Percentiles rank a stretch among this genome's conserved stretches.
Conservation (phyloP, 2,797 vertebrate species). For the Arctocebus calabarensis region DNA sequence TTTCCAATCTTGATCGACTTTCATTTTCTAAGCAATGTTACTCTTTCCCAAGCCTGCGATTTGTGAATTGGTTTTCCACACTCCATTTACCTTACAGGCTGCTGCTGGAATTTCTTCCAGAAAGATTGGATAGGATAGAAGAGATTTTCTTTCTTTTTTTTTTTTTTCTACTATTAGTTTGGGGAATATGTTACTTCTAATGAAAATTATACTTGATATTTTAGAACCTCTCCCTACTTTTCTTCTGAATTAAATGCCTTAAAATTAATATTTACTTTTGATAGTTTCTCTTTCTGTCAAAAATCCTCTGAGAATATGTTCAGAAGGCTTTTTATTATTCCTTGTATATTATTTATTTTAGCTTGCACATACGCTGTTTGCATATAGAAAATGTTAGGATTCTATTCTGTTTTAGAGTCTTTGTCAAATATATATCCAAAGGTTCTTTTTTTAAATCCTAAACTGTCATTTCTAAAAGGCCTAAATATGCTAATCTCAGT, state of each 20-base stretch:
- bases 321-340: background rate
- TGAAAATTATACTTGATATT: slow-evolving; percentile 56
- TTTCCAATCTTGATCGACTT: slow-evolving; percentile 72
- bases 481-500: background rate
- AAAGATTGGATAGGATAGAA: background rate
- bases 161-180: background rate
- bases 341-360: background rate
- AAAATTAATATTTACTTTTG: slow-evolving; percentile 36
- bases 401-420: slow-evolving; percentile 19
- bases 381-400: background rate
- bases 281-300: background rate
- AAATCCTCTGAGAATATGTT: slow-evolving; percentile 12
- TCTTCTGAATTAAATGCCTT: background rate
- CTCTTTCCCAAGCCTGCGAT: slow-evolving; percentile 72
- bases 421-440: background rate
- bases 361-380: background rate
- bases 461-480: background rate
- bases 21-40: slow-evolving; percentile 73
- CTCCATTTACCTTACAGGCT: slow-evolving; percentile 72
- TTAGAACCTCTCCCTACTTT: background rate
- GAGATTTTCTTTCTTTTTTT: background rate
- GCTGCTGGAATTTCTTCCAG: slow-evolving; percentile 62
- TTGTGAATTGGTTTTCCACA: slow-evolving; percentile 79
- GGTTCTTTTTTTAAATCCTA: background rate
- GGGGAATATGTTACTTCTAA: slow-evolving; percentile 57